Evolutionary conservation across 2,113 vertebrate species (phyloP), one percentile per base, ranked within the genome.

Genomic region (Lates calcarifer): DNA sequence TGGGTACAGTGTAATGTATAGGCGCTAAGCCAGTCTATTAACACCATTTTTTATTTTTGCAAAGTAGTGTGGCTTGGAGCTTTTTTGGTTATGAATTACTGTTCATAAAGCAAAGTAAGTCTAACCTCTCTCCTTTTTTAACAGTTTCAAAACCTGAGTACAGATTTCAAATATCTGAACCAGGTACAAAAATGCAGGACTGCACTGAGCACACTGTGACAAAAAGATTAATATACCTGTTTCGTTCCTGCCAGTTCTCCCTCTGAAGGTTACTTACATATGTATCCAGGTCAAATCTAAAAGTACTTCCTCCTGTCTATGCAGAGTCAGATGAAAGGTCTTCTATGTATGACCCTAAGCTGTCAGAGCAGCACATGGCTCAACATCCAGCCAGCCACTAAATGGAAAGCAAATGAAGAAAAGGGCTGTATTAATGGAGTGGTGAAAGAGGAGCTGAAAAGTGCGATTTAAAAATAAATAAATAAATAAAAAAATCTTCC

Each of bases 201-300:
- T 51, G 26, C 0, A 15, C 1, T 41, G 14, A 66, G 17, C 2
- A 74, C 33, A 82, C 15, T 12, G 33, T 37, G 33, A 56, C 37
- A 31, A 82, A 72, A 31, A 64, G 28, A 78, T 72, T 37, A 70
- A 81, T 62, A 51, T 12, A 28, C 35, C 37, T 39, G 45, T 62
- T 79, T 78, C 3, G 1, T 35, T 79, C 51, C 57, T 51, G 31
- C n/a, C 47, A 64, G 49, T 37, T 45, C 51, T 56, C 10, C 8
- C 55, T 66, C 6, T 64, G 10, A 78, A 83, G 29, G 69, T 68
- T 63, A 68, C 51, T 77, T 11, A 14, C 55, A 81, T 49, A 86
- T 45, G 62, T 56, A 64, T 78, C 39, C 41, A 45, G 39, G 31
- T 79, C 3, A 77, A 56, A 85, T 79, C 22, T 67, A 1, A 75